Conservation (phyloP, 2,888 invertebrate genomes). For the Euclidia mi region DNA sequence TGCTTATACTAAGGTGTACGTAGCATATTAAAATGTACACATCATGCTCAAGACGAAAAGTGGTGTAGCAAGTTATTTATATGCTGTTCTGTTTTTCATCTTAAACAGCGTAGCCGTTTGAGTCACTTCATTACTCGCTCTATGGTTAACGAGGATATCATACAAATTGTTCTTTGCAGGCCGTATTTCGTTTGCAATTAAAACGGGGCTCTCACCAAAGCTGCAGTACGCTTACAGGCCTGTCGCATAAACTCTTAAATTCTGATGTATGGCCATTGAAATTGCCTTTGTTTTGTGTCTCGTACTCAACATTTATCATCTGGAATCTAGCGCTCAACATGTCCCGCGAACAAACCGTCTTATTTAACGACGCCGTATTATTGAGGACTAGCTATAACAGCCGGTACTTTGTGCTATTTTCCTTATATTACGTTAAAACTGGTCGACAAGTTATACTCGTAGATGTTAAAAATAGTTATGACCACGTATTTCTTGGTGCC, state of each 20-base stretch:
- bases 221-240: constrained; percentile 20
- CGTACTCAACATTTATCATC: constrained; percentile 55
- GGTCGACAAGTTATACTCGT: constrained; percentile 33
- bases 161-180: constrained; percentile 48
- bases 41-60: background rate
- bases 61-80: constrained; percentile 1
- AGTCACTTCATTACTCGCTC: constrained; percentile 45
- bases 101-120: too few relatives aligned
- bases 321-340: constrained; percentile 48
- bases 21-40: too few relatives aligned
- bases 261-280: constrained; percentile 49
- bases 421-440: constrained; percentile 42
- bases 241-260: constrained; percentile 42
- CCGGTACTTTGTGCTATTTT: constrained; percentile 36
- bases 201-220: constrained; percentile 28
- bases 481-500: constrained; percentile 32
- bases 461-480: constrained; percentile 30
- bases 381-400: constrained; percentile 45
- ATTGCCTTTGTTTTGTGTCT: constrained; percentile 54
- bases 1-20: too few relatives aligned
- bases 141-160: constrained; percentile 49
- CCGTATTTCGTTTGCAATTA: constrained; percentile 51
- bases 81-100: constrained; percentile 41
- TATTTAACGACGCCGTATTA: constrained; percentile 57
- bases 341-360: constrained; percentile 54